Evolutionary conservation across 1,140 invertebrate genomes (phyloP).

Genomic region (Philotrypesis tridentata): DNA sequence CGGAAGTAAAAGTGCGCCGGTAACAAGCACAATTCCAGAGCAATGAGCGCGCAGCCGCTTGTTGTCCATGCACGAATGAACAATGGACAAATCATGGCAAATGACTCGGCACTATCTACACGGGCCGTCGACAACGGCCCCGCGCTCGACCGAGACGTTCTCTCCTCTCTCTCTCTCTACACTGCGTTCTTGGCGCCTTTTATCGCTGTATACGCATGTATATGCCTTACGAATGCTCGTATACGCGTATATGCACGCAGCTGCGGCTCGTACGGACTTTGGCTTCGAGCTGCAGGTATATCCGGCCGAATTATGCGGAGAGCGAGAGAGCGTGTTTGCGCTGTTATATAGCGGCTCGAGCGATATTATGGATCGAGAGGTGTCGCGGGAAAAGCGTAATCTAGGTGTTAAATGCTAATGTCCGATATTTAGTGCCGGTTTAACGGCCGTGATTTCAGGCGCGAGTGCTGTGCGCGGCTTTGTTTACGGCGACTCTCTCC

Average conservation of each 20-base stretch:
- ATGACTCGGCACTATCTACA: slow-evolving; percentile 33
- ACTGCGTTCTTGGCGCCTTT: background rate
- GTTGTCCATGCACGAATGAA: slow-evolving; percentile 26
- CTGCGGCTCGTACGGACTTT: background rate
- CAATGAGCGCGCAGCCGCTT: background rate
- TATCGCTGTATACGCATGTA: background rate
- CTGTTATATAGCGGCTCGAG: background rate
- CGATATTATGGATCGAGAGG: background rate
- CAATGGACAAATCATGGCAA: slow-evolving; percentile 43
- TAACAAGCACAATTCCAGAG: slow-evolving; percentile 13
- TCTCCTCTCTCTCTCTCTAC: no score
- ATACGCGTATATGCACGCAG: background rate
- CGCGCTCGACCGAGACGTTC: background rate
- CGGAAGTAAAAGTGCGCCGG: slow-evolving; percentile 24
- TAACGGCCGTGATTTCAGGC: no score
- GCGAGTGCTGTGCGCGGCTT: no score
- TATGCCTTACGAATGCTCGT: background rate
- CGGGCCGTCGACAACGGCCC: background rate
- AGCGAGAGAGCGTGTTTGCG: background rate
- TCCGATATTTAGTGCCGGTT: background rate
- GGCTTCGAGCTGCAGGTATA: background rate
- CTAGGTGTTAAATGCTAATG: background rate
- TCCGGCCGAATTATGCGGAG: background rate
- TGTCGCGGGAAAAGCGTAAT: background rate
- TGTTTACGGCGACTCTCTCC: no score